Evolutionary conservation across 2,797 vertebrate genomes (phyloP), one percentile per base, ranked within the genome.

Genomic region (Epinephelus awoara): DNA sequence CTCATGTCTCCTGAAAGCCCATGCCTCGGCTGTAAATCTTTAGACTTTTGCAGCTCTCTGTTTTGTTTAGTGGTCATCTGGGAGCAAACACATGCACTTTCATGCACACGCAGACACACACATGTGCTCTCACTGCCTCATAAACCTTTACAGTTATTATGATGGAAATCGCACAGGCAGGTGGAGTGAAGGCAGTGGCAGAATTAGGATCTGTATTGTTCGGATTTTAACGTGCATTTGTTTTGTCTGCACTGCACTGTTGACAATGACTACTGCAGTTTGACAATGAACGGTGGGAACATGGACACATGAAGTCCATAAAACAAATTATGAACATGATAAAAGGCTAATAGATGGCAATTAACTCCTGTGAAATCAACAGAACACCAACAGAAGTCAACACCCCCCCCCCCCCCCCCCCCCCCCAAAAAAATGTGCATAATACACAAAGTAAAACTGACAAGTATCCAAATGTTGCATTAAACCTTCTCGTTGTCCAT

Each of bases 81-180:
- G 77, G 86, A 89, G 65, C 58, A 66, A 64, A 75, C 51, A 62
- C 21, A 21, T 23, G 5, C 49, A 29, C 61, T 63, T 47, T 64
- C 58, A 34, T 23, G 17, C 34, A 6, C 49, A 49, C 57, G 29
- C 70, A 61, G 57, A 54, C 69, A 59, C 67, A 67, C 75, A 72
- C 62, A 71, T 17, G 73, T 2, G 25, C 59, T 18, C 29, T 51
- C 38, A 51, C 18, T 54, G 78, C 56, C 74, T 83, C 83, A 77
- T 88, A 90, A 88, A 87, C 58, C 51, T 86, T 86, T 86, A 89
- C 79, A 76, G 78, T 65, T 85, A 87, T 85, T 86, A 82, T 79
- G 59, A 84, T 85, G 67, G 68, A 83, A 84, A 77, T 69, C 44
- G 58, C 84, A 86, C 51, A 77, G 69, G 75, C 78, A 63, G 75